Evolutionary conservation across 2,888 invertebrate species (phyloP).

Genomic region (Dioctria rufipes): DNA sequence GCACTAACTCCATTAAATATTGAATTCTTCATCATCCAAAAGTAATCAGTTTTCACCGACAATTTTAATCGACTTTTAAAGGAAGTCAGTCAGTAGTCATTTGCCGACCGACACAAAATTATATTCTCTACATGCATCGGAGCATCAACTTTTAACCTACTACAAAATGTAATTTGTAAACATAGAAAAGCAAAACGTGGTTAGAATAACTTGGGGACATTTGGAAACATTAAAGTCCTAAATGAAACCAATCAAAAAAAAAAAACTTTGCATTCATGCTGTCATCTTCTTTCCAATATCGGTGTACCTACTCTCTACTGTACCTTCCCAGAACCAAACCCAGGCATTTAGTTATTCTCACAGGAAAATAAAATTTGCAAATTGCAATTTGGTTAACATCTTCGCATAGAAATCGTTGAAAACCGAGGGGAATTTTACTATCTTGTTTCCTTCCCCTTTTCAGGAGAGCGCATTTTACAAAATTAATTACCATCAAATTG

Average conservation of each 20-base stretch:
- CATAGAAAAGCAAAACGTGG: constrained; percentile 26
- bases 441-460: neutral
- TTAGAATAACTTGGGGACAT: constrained; percentile 12
- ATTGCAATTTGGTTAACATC: constrained; percentile 45
- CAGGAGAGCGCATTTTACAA: constrained; percentile 4
- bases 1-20: no score
- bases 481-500: constrained; percentile 39
- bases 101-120: no score
- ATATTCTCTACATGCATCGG: no score
- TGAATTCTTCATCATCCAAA: no score
- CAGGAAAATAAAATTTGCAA: constrained; percentile 39
- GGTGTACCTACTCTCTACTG: no score
- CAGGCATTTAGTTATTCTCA: constrained; percentile 17
- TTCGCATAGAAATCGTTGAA: neutral
- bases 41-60: no score
- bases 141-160: constrained; percentile 3
- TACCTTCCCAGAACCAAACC: constrained; percentile 5
- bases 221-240: neutral
- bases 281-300: no score
- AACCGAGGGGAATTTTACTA: neutral
- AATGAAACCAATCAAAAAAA: constrained; percentile 15
- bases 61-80: no score
- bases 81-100: no score
- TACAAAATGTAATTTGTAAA: neutral
- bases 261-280: no score